Evolutionary conservation across 2,113 vertebrate species (phyloP), one percentile per base, ranked within the genome.

Genomic region (Zosterops pallidus): DNA sequence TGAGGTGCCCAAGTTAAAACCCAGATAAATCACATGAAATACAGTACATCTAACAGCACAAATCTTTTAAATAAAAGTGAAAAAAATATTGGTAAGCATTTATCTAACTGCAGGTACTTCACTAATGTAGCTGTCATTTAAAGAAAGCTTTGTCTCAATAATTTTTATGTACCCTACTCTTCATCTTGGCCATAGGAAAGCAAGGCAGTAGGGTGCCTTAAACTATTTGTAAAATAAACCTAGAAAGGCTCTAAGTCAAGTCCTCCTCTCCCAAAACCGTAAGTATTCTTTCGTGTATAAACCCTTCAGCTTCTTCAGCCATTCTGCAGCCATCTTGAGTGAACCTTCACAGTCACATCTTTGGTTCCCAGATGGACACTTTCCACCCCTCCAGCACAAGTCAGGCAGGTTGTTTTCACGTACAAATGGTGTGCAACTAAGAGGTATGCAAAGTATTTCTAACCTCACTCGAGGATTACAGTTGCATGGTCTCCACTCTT

Each of bases 371-470:
- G 62, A 60, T 1, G 9, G 25, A 33, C 11, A 2, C n/a, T 52
- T 56, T 69, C 42, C 33, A 78, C 50, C 7, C 6, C 76, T 57
- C 44, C 53, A 50, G 52, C 63, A 25, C 52, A 44, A 14, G 22
- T 16, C 7, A 88, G 71, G 50, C 31, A 59, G 55, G 67, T 64
- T 50, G 67, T 87, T 94, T 65, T 50, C 81, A 87, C 44, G 68
- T 81, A 75, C 33, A 71, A 64, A 49, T 5, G 33, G 29, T 46
- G 52, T 56, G 67, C 35, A 59, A 44, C 78, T 78, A 65, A 77
- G 52, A 91, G 28, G 56, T 69, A 93, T 75, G 68, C 64, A 19
- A 90, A 92, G 62, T 37, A 91, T 91, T 94, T 68, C 75, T 74
- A 22, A 69, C 55, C 71, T 89, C 17, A 18, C 29, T 80, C 0